phyloP scores from a whole-genome alignment of 1,140 invertebrate species.

The Diabrotica virgifera region DNA sequence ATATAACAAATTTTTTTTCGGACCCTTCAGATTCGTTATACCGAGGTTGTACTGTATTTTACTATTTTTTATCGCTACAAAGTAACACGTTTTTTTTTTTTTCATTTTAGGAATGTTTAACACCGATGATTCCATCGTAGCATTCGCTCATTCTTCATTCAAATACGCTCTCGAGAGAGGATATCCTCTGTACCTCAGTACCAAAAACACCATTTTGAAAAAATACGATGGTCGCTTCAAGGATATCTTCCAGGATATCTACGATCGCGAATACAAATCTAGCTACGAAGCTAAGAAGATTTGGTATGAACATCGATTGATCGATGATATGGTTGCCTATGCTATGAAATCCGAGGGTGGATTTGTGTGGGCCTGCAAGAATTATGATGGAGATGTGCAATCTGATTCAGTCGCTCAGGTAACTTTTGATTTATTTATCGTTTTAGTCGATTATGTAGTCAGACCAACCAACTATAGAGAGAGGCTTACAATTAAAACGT shows the following conservation, averaged over 20 bases:
- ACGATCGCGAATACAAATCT: constrained; percentile 84
- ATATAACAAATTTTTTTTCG: no score
- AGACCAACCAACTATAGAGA: no score
- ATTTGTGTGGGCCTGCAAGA: constrained; percentile 99
- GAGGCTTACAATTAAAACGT: no score
- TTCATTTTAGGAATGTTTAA: constrained; percentile 77
- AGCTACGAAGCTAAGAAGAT: constrained; percentile 82
- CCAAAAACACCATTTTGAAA: constrained; percentile 99
- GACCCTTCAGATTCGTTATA: no score
- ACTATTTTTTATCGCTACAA: no score
- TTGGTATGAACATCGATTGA: constrained; percentile 97
- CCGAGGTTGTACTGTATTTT: no score
- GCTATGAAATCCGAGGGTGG: constrained; percentile 97
- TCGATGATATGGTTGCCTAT: constrained; percentile 99
- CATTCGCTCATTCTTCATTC: constrained; percentile 93
- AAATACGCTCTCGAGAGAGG: constrained; percentile 83
- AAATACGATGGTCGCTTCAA: constrained; percentile 98
- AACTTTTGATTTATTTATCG: neutral
- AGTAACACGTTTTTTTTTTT: neutral
- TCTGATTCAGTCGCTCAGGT: constrained; percentile 94
- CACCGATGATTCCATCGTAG: constrained; percentile 87
- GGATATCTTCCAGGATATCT: constrained; percentile 98
- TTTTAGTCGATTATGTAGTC: no score
- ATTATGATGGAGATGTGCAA: constrained; percentile 99
- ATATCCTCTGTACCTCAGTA: constrained; percentile 92